phyloP scores from a whole-genome alignment of 2,113 vertebrate genomes.

The Agapornis roseicollis region DNA sequence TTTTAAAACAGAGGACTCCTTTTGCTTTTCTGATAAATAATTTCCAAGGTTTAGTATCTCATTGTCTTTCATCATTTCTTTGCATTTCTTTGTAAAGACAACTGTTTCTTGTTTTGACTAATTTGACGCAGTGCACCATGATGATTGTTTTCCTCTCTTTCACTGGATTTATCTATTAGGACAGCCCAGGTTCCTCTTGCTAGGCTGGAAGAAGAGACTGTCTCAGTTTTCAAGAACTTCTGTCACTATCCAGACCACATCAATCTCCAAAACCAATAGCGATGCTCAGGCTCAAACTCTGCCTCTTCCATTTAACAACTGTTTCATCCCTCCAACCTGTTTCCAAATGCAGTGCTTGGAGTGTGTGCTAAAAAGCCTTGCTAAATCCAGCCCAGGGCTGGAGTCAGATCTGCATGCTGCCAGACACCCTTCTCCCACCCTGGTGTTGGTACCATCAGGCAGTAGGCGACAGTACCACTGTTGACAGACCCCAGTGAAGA shows the following conservation, averaged over 20 bases:
- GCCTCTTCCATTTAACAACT: neutral
- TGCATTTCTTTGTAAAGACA: neutral
- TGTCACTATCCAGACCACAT: neutral
- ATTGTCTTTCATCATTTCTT: neutral
- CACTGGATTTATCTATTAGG: neutral
- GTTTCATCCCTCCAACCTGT: neutral
- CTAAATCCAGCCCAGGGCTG: neutral
- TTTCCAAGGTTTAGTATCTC: neutral
- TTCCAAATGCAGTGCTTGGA: neutral
- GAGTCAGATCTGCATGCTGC: fast-evolving
- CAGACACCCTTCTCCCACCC: neutral
- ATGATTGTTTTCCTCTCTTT: neutral
- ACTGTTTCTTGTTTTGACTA: neutral
- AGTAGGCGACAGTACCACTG: neutral
- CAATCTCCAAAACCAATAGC: neutral
- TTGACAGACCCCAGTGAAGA: neutral
- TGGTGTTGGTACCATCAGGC: fast-evolving
- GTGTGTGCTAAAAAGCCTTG: neutral
- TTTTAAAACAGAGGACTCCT: neutral
- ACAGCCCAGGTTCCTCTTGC: neutral
- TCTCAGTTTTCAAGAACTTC: neutral
- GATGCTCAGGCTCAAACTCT: neutral
- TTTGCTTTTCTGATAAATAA: neutral
- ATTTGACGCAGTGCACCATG: neutral
- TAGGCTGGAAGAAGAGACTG: neutral